Conservation (phyloP, 2,797 vertebrate species). For the Oreonectes daqikongensis region DNA sequence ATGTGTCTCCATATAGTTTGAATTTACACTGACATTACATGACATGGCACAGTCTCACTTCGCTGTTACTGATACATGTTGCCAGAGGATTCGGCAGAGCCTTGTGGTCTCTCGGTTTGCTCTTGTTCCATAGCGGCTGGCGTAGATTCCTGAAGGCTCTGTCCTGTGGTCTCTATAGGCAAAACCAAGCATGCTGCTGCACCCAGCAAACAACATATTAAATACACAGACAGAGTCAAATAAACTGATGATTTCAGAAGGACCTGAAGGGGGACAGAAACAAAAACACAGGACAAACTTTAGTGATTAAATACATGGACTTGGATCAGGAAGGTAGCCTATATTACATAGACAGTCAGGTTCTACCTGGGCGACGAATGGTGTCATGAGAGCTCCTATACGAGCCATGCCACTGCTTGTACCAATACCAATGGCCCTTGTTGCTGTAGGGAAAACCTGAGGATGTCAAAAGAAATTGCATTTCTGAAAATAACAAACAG, state of each 20-base stretch:
- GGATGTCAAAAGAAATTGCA: background rate
- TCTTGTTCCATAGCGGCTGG: constrained; percentile 74
- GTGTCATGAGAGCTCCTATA: constrained; percentile 87
- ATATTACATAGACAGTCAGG: too few species aligned
- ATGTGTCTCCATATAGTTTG: background rate
- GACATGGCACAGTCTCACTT: background rate
- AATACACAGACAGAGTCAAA: constrained; percentile 84
- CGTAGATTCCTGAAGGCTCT: constrained; percentile 82
- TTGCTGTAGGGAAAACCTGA: constrained; percentile 91
- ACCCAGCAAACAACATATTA: constrained; percentile 81
- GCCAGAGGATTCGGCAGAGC: constrained; percentile 1
- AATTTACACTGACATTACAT: background rate
- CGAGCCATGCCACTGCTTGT: constrained; percentile 82
- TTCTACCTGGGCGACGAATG: constrained; percentile 89
- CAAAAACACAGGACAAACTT: background rate
- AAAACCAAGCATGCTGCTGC: constrained; percentile 80
- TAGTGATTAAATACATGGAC: background rate
- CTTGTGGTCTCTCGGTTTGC: background rate
- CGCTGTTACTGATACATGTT: background rate
- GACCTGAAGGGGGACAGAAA: constrained; percentile 74
- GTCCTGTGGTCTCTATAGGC: constrained; percentile 87
- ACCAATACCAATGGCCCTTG: constrained; percentile 85
- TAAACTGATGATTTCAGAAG: constrained; percentile 84
- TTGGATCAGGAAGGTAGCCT: too few species aligned
- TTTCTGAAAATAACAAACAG: too few species aligned